Percentiles rank a stretch among this genome's conserved stretches.
Evolutionary conservation across 2,888 invertebrate genomes (phyloP).

Genomic region (Cheilosia soror): DNA sequence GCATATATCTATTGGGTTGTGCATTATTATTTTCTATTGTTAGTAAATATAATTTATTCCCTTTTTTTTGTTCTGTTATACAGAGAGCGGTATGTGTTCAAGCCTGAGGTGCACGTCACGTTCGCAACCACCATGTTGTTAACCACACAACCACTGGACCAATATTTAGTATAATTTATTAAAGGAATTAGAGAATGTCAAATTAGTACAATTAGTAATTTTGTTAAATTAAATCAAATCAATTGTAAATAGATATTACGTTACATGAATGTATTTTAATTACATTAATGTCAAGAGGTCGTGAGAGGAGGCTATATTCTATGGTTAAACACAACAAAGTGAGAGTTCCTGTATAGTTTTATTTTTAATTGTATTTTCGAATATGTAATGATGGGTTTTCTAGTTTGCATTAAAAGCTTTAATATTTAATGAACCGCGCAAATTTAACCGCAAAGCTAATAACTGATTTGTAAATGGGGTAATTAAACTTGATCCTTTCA

Average conservation of each 20-base stretch:
- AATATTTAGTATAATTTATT: slow-evolving; percentile 72
- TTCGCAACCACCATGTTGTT: slow-evolving; percentile 51
- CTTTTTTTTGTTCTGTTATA: not conserved
- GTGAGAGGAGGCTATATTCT: not conserved
- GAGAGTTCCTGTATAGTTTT: not conserved
- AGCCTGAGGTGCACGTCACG: slow-evolving; percentile 54
- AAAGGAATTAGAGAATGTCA: slow-evolving; percentile 71
- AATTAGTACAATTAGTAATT: slow-evolving; percentile 72
- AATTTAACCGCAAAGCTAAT: too few species aligned
- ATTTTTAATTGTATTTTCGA: slow-evolving; percentile 9
- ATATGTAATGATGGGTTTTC: not conserved
- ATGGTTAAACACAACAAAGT: not conserved
- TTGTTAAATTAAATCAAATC: slow-evolving; percentile 72
- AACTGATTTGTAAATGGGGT: too few species aligned
- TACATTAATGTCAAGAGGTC: slow-evolving; percentile 47
- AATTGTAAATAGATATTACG: slow-evolving; percentile 52
- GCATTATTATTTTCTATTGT: slow-evolving; percentile 37
- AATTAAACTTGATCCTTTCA: too few species aligned
- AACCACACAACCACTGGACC: slow-evolving; percentile 57
- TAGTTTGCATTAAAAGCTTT: too few species aligned
- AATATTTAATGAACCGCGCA: too few species aligned
- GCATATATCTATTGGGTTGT: slow-evolving; percentile 8
- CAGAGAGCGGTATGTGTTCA: too few species aligned
- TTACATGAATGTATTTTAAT: slow-evolving; percentile 48
- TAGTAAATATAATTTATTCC: slow-evolving; percentile 41